Base-by-base conservation (phyloP, 2,113 vertebrate genomes). In the Amazona guildingii region DNA sequence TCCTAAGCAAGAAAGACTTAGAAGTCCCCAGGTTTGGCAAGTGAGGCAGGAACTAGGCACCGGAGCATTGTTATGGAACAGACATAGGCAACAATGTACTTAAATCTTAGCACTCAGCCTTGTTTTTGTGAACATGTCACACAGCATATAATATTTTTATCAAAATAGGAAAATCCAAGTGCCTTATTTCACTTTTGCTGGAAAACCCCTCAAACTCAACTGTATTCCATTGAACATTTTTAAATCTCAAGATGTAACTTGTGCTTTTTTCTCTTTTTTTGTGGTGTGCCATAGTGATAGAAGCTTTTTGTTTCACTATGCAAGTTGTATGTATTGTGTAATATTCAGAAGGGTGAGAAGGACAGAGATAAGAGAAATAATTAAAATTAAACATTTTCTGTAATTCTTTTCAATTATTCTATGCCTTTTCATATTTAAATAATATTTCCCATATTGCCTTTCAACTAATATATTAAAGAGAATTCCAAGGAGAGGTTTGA, bases 401-500 rank as follows among this genome's bases (percentile, higher is more conserved):
- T 83, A 85, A 83, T 92, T 79, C 82, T 89, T 95, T 93, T 64
- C 44, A 88, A 68, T 18, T 83, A 24, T 76, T 91, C 52, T 69
- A 10, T 55, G n/a, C 4, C 20, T 87, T 87, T 29, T 80, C 72
- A 43, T 66, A 85, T 62, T 95, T 89, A 87, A 92, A 74, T 77
- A 92, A 72, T 61, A 83, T 69, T 87, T 84, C 44, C 57, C 2
- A 3, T 87, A 37, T 73, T 92, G 3, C 21, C 39, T 73, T 91
- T 89, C 70, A 87, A 85, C 27, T 82, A 72, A 44, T 19, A 2
- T 31, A 66, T 88, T 86, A 86, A 86, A 82, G 41, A 44, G 37
- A 90, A 87, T 91, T 89, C 91, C 0, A 0, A 0, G 0, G 86
- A 76, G 78, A 83, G 23, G 7, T 68, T 79, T 87, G 75, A 84